Evolutionary conservation across 2,888 invertebrate genomes (phyloP).

Genomic region (Drosophila nigritarsus): DNA sequence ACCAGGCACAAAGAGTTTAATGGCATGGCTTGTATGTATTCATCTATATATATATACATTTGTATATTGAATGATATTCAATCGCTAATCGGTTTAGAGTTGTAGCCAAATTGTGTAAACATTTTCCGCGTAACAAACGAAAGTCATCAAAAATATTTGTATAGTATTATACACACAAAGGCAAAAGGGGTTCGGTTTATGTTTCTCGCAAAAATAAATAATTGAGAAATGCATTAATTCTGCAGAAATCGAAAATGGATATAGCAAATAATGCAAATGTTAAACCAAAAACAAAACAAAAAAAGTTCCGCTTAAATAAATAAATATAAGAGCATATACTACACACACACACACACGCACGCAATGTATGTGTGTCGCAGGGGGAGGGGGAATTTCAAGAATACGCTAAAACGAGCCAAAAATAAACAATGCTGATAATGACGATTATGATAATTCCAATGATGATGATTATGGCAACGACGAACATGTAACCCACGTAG

Average conservation of each 20-base stretch:
- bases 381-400: conserved; percentile 7
- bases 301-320: conserved; percentile 1
- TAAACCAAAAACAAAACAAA: background rate
- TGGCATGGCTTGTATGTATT: background rate
- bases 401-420: conserved; percentile 50
- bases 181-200: conserved; percentile 16
- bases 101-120: conserved; percentile 52
- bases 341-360: background rate
- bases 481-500: conserved; percentile 31
- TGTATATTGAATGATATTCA: conserved; percentile 38
- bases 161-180: background rate
- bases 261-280: conserved; percentile 17
- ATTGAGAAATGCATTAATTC: conserved; percentile 21
- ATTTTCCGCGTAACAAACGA: conserved; percentile 45
- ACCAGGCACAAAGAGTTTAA: background rate
- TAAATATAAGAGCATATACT: background rate
- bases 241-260: conserved; percentile 45
- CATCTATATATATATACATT: background rate
- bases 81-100: conserved; percentile 31
- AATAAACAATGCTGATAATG: conserved; percentile 54
- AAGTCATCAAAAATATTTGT: conserved; percentile 15
- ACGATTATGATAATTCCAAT: conserved; percentile 39
- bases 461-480: conserved; percentile 16
- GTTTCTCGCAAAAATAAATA: conserved; percentile 27
- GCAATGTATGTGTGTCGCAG: background rate